Percentiles rank a stretch among this genome's conserved stretches.
Evolutionary conservation across 2,797 vertebrate genomes (phyloP).

Genomic region (Rachycentron canadum): DNA sequence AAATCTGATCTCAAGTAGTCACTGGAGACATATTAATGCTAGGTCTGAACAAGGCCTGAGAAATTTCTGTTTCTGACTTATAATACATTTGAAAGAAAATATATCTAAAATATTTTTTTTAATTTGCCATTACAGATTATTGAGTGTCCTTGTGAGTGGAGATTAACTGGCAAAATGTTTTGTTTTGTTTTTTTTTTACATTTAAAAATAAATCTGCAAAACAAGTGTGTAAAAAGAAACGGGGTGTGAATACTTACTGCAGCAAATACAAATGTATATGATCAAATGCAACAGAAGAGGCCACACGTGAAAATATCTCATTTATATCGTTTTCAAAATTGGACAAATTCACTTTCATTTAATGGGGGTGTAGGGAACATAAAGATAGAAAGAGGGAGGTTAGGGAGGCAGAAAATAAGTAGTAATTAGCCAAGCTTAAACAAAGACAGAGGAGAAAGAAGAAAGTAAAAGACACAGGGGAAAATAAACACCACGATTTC

Average conservation of each 20-base stretch:
- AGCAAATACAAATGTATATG: not conserved
- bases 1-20: too few species aligned
- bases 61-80: too few species aligned
- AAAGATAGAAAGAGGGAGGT: not conserved
- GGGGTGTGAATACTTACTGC: too few species aligned
- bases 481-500: not conserved
- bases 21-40: too few species aligned
- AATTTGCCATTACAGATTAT: too few species aligned
- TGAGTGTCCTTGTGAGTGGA: too few species aligned
- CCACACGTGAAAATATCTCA: constrained; percentile 18
- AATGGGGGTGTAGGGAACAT: not conserved
- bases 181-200: too few species aligned
- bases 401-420: not conserved
- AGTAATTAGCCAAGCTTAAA: constrained; percentile 8
- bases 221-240: not conserved
- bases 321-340: constrained; percentile 17
- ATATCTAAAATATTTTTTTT: too few species aligned
- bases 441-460: not conserved
- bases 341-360: constrained; percentile 10
- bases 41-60: too few species aligned
- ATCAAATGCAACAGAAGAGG: not conserved
- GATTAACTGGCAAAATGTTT: too few species aligned
- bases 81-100: too few species aligned
- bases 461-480: not conserved
- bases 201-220: not conserved